Base-by-base conservation (phyloP, 64 coral and sea anemone species). In the Hydrozoanthus tunicans region DNA sequence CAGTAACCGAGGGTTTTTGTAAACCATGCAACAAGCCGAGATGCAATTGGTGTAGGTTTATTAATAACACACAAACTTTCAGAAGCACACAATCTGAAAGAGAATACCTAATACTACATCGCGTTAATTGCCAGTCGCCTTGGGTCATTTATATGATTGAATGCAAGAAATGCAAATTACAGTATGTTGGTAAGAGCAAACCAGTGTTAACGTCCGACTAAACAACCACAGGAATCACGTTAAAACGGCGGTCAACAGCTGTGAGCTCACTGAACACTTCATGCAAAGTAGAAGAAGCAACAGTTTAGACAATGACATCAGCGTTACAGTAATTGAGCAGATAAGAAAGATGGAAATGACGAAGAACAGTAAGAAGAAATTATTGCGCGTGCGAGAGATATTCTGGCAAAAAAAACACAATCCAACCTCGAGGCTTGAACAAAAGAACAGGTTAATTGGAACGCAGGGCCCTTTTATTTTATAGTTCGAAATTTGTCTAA, bases 331-430 rank as follows among this genome's bases (percentile, higher is more conserved):
- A 7, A 86, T 55, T 15, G 66, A 86, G 65, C 83, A 86, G 56
- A 86, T 73, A 86, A 51, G 53, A 68, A 64, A 56, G 13, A 54
- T 51, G 5, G 20, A 43, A 51, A 85, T 66, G 63, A 11, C 61
- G 43, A 25, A 53, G 13, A 68, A 85, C 64, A 27, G 62, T n/a
- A 58, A 66, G 55, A 85, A 85, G 25, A 43, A 85, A 85, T 26
- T 85, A 20, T 68, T 85, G 32, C 63, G 81, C 63, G 57, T 5
- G 52, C 64, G 63, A 23, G 81, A 85, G 17, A 66, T 69, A 43
- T 68, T 85, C 56, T 85, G 81, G 81, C 62, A 85, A 69, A 85
- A 53, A 68, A 85, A 15, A 85, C 60, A 83, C 81, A 64, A 25
- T 83, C 26, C 81, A 83, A 62, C 61, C 81, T 62, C 43, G 10